Percentiles rank a stretch among this genome's conserved stretches.
Evolutionary conservation across 1,140 invertebrate genomes (phyloP).

Genomic region (Bombus turneri): DNA sequence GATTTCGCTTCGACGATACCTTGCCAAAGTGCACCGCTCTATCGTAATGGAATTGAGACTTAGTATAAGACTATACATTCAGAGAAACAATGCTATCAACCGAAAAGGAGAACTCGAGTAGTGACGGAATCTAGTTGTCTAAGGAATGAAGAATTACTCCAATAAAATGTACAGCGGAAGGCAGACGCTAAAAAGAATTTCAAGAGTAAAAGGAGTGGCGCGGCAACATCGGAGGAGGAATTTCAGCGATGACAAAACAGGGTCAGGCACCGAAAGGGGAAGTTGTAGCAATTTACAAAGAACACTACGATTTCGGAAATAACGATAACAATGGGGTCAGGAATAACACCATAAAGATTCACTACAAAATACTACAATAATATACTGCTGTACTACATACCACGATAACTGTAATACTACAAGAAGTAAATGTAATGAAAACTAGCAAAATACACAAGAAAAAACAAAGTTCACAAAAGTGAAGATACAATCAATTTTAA

Average conservation of each 20-base stretch:
- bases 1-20: no score
- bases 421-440: background rate
- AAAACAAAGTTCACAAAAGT: background rate
- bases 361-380: no score
- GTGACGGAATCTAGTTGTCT: background rate
- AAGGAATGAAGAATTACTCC: background rate
- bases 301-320: background rate
- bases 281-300: background rate
- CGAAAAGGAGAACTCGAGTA: background rate
- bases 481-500: background rate
- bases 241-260: background rate
- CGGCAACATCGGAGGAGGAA: background rate
- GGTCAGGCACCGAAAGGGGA: background rate
- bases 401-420: background rate
- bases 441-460: background rate
- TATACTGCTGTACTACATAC: no score
- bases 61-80: background rate
- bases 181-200: background rate
- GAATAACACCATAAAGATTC: no score
- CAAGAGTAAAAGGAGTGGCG: background rate
- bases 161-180: background rate
- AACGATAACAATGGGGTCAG: no score
- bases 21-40: no score
- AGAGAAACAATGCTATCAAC: background rate
- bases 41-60: background rate